Evolutionary conservation across 2,888 invertebrate species (phyloP), one percentile per base, ranked within the genome.

Genomic region (Dryocosmus kuriphilus): DNA sequence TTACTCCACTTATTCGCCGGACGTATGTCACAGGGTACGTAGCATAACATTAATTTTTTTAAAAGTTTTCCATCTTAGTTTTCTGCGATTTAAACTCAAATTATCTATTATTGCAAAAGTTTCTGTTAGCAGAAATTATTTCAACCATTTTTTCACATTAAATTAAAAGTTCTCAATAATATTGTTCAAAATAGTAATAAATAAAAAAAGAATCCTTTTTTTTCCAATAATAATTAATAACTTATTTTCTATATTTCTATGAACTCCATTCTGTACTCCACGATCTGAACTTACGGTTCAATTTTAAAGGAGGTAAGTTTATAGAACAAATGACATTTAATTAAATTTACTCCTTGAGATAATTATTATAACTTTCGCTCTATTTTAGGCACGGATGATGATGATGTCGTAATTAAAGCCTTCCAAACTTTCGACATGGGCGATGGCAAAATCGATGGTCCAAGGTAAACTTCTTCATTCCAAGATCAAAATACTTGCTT

Each of bases 351-450:
- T 11, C 3, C 1, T n/a, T 35, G 0, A 35, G n/a, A 32, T 22
- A 32, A 30, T 14, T n/a, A 14, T 51, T 22, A n/a, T 1, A 11
- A 51, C 55, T 35, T 75, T 57, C 16, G 16, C 0, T 77, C 11
- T 4, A 41, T 77, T 76, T 73, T 32, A 93, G 95, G 95, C 91
- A 94, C 95, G 88, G 98, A 98, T 92, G 97, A 97, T 87, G 98
- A 98, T 91, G 97, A 96, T 85, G 97, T 97, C 89, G 97, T 98
- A 92, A 95, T 96, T 92, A 96, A 95, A 92, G 98, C 98, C 92
- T 98, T 98, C 95, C 96, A 95, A 93, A 95, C 97, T 92, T 98
- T 98, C 94, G 97, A 98, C 6, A 30, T 51, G 92, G 61, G 80
- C n/a, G 32, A 74, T 60, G 83, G 82, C 41, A 82, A 83, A 71